Evolutionary conservation across 2,888 invertebrate genomes (phyloP), one percentile per base, ranked within the genome.

Genomic region (Neocrepidodera transversa): DNA sequence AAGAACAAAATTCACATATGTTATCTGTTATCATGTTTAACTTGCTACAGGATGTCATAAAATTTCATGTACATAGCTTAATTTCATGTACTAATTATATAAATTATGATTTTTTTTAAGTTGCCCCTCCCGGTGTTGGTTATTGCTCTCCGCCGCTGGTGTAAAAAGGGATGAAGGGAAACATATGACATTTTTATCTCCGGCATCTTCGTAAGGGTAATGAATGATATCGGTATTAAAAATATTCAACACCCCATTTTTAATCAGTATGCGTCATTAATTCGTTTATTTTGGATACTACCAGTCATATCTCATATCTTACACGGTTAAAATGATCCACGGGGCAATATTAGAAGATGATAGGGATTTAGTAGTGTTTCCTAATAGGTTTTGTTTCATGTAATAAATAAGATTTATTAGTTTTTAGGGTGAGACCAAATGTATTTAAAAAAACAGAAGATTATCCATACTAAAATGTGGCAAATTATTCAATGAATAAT

Each of bases 151-250:
- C 30, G 30, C 32, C 32, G 32, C 13, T 6, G 6, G 4, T 32
- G 32, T 10, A 4, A 2, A 32, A 32, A 32, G 26, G 35, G 45
- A 18, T 36, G 52, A 52, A 56, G 60, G 28, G 51, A 51, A 55
- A 30, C 54, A 60, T 60, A 50, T 50, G 50, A 55, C 50, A 60
- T 42, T 54, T 35, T 60, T 56, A 56, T 60, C 60, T 56, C 48
- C 23, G 18, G 26, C 38, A 60, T 52, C 55, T 60, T 52, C 40
- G 49, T 17, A 40, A 43, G 54, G 7, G 40, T 56, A 60, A 60
- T 60, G 52, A 60, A 60, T 60, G 55, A 51, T 55, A 56, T 60
- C 60, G 30, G 47, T 56, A 60, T 52, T 35, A 58, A 60, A 56
- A 60, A 56, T 52, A 48, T 17, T 47, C 56, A 47, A 60, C 60